Conservation (phyloP, 2,797 vertebrate genomes). For the Cryptoblepharus egeriae region DNA sequence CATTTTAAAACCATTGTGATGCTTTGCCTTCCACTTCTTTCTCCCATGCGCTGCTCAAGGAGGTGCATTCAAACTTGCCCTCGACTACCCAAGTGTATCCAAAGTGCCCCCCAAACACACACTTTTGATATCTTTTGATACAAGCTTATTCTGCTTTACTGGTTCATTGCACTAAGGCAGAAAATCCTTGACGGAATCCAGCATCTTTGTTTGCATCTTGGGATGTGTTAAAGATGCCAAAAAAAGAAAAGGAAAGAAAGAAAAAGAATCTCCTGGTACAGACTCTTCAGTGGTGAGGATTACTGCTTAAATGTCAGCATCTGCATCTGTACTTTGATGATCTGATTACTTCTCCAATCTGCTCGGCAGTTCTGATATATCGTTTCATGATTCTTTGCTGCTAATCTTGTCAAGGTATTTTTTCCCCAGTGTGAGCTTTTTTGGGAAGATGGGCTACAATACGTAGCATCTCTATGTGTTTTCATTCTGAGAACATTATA, state of each 20-base stretch:
- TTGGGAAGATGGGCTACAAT: neutral
- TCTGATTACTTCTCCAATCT: conserved; percentile 31
- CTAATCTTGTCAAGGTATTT: conserved; percentile 25
- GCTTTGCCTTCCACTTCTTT: too few species aligned
- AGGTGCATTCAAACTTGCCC: too few species aligned
- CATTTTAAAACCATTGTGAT: neutral
- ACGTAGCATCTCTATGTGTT: neutral
- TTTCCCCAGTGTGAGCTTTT: conserved; percentile 5
- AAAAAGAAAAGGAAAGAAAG: too few species aligned
- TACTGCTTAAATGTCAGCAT: conserved; percentile 46
- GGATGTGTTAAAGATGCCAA: neutral
- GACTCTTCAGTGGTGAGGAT: conserved; percentile 20
- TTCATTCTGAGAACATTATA: neutral
- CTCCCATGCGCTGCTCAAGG: neutral
- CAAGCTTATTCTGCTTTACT: neutral
- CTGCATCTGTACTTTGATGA: conserved; percentile 16
- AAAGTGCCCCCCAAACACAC: neutral
- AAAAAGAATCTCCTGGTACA: conserved; percentile 15
- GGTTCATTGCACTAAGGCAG: neutral
- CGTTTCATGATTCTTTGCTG: neutral
- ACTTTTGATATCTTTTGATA: neutral
- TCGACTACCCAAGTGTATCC: too few species aligned
- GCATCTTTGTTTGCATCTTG: neutral
- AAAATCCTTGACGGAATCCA: neutral
- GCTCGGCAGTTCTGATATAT: conserved; percentile 26